Evolutionary conservation across 2,888 invertebrate genomes (phyloP), one percentile per base, ranked within the genome.

Genomic region (Dromius quadrimaculatus): DNA sequence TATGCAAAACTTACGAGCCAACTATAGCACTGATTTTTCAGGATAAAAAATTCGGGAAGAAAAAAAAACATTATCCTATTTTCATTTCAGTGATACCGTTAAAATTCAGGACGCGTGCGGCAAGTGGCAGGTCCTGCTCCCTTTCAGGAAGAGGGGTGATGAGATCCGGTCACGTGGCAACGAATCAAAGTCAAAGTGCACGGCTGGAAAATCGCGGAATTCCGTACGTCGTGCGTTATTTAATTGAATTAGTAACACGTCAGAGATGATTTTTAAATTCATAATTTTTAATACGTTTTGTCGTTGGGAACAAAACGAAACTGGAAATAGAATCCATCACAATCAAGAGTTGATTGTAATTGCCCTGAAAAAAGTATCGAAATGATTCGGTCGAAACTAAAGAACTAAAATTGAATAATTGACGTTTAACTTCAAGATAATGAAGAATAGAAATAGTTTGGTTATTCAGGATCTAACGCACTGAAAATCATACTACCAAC

Each of bases 181-280:
- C 47, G 64, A 64, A 64, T 64, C 64, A 64, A 64, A 64, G 64
- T 64, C 50, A 64, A 64, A 64, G 50, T 36, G 47, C 64, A 64
- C 28, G 32, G 34, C n/a, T 47, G 50, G 64, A 64, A 64, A 64
- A 64, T 64, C 64, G 64, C 47, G 43, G 36, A 64, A 61, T 61
- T 64, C 41, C 47, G 64, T 20, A 20, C 64, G 19, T 17, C 34
- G 64, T 64, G 50, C 64, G 50, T 47, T 64, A 64, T 64, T 64
- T 64, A 64, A 64, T 64, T 64, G 64, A 47, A 64, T 64, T 64
- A 64, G 50, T 64, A 64, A 64, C 64, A 50, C 64, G 34, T 47
- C 64, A 64, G 13, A 34, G 64, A 34, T 50, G 64, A 50, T 50
- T 54, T 28, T 54, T 28, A 9, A 23, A 54, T 54, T 50, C 36